Conservation (phyloP, 1,140 invertebrate genomes). For the Anastrepha ludens region DNA sequence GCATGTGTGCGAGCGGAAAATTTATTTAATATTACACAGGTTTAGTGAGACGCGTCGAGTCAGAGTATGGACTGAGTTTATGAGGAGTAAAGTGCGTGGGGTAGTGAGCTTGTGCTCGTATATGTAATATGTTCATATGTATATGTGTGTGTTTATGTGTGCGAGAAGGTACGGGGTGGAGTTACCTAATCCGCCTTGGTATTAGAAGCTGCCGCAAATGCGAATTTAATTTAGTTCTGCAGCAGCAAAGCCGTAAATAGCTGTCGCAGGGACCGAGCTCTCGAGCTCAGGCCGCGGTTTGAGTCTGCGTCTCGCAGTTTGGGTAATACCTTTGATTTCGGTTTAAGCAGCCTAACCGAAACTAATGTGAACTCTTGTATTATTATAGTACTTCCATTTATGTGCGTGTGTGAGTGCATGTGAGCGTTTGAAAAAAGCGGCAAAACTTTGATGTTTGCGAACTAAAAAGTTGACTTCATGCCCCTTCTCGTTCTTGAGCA, state of each 20-base stretch:
- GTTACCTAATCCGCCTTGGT: constrained; percentile 31
- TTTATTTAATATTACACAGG: constrained; percentile 36
- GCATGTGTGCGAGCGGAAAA: constrained; percentile 17
- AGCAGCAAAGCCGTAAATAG: not conserved
- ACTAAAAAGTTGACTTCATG: constrained; percentile 1
- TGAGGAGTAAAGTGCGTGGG: not conserved
- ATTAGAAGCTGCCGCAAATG: constrained; percentile 37
- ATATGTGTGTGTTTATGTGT: no score
- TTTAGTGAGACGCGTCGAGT: not conserved
- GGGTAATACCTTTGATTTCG: constrained; percentile 27
- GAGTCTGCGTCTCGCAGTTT: not conserved
- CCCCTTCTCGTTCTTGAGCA: no score
- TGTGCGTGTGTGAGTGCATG: not conserved
- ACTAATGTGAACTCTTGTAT: constrained; percentile 18
- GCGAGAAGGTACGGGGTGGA: not conserved
- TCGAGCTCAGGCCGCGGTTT: not conserved
- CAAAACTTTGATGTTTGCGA: constrained; percentile 35
- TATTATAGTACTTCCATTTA: not conserved
- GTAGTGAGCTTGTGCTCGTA: not conserved
- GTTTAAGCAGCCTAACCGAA: not conserved
- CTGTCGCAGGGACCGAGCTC: not conserved
- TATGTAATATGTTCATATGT: no score
- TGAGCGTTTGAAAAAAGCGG: not conserved
- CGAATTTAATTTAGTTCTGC: constrained; percentile 42
- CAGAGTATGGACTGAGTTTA: not conserved